phyloP scores from a whole-genome alignment of 35 echinoderm and acorn worm genomes.

The Nesometra sesokonis region DNA sequence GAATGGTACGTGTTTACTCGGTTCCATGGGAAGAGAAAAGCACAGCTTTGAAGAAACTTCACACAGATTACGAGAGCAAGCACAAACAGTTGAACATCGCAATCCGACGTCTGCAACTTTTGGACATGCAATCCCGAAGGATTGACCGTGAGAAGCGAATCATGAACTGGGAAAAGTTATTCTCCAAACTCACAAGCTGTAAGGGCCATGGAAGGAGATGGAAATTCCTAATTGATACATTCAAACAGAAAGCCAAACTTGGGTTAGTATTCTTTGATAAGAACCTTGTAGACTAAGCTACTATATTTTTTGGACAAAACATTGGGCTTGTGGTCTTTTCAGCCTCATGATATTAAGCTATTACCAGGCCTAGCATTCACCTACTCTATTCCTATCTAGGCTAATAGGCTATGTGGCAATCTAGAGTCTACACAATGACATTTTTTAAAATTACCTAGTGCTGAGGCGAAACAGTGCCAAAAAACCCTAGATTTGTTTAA shows the following conservation, averaged over 20 bases:
- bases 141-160: conserved; percentile 83
- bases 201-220: conserved; percentile 89
- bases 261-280: conserved; percentile 33
- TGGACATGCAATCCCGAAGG: conserved; percentile 65
- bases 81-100: conserved; percentile 98
- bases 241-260: conserved; percentile 90
- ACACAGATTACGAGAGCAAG: conserved; percentile 91
- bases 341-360: too few species aligned
- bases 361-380: too few species aligned
- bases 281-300: too few species aligned
- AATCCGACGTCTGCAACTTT: conserved; percentile 64
- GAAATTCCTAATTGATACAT: conserved; percentile 96
- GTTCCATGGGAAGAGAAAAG: conserved; percentile 95
- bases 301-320: too few species aligned
- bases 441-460: too few species aligned
- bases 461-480: too few species aligned
- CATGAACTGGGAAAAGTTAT: conserved; percentile 99
- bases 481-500: too few species aligned
- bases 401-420: too few species aligned
- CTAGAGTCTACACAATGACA: too few species aligned
- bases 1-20: conserved; percentile 78
- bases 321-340: too few species aligned
- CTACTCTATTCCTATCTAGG: too few species aligned
- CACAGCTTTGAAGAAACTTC: conserved; percentile 79
- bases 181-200: conserved; percentile 86